Evolutionary conservation across 2,888 invertebrate species (phyloP), one percentile per base, ranked within the genome.

Genomic region (Palloptera scutellata): DNA sequence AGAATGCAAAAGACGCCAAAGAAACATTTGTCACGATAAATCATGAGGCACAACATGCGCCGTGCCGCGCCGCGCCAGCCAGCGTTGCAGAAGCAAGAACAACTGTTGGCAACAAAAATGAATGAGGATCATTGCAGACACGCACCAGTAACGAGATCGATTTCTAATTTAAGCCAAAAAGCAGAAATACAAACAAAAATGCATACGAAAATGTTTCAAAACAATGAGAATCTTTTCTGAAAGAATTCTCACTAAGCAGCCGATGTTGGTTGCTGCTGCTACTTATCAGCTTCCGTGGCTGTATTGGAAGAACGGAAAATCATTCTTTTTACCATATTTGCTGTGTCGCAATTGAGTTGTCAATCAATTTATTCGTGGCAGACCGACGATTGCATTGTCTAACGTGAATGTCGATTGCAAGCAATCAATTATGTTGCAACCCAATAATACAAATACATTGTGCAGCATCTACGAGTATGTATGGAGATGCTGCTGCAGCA

Each of bases 21-120:
- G 60, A 71, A 77, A 74, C 80, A 81, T 81, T 80, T 81, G 80
- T 73, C 73, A 72, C 76, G 74, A 81, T 81, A 80, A 79, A 81
- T 81, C 81, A 81, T 81, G 17, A 42, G 53, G 58, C 60, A 53
- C 40, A 66, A 66, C 42, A 15, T 13, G 48, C 48, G 48, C 13
- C 48, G 10, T 8, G 10, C 48, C 5, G 48, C 48, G n/a, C 5
- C 5, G 5, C 13, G 13, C 9, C 48, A 15, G 5, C n/a, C 10
- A 48, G 10, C 8, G 11, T 11, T 11, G 30, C 40, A 19, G 10
- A 40, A 12, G 48, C 19, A 41, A 63, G 19, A 43, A 8, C 8
- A 5, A 40, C 15, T 57, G 40, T 57, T 64, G 57, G 48, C 48
- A 48, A 13, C 57, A 51, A 48, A 40, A 64, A 57, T 41, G 64